Percentiles rank a stretch among this genome's conserved stretches.
Evolutionary conservation across 2,888 invertebrate species (phyloP).

Genomic region (Ashinkailepas kermadecensis): DNA sequence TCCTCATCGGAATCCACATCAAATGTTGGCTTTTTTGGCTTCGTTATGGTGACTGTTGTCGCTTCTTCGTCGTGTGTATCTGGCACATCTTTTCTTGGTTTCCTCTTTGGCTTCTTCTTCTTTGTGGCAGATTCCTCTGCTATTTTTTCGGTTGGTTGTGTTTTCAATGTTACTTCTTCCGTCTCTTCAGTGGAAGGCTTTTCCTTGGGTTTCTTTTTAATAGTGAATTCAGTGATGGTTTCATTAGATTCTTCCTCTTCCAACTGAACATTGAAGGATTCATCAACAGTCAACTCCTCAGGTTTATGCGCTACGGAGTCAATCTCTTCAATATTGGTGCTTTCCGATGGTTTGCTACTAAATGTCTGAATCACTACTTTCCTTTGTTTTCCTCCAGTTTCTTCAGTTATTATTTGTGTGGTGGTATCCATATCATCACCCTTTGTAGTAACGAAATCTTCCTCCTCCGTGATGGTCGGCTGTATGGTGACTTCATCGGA

Average conservation of each 20-base stretch:
- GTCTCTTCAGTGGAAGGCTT: neutral
- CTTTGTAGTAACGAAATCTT: neutral
- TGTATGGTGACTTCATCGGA: neutral
- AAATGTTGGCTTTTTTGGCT: neutral
- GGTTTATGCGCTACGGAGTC: neutral
- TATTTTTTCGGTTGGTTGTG: neutral
- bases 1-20: neutral
- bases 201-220: neutral
- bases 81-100: neutral
- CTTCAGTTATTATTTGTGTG: neutral
- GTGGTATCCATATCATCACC: neutral
- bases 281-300: neutral
- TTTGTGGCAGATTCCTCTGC: neutral
- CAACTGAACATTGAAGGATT: neutral
- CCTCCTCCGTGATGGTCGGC: neutral
- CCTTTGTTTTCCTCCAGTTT: neutral
- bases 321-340: neutral
- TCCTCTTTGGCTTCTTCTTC: neutral
- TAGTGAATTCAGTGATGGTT: neutral
- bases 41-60: neutral
- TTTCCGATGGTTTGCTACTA: neutral
- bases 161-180: neutral
- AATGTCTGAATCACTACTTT: conserved; percentile 2
- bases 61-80: neutral
- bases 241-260: neutral